Evolutionary conservation across 2,113 vertebrate species (phyloP), one percentile per base, ranked within the genome.

Genomic region (Phaethornis superciliosus): DNA sequence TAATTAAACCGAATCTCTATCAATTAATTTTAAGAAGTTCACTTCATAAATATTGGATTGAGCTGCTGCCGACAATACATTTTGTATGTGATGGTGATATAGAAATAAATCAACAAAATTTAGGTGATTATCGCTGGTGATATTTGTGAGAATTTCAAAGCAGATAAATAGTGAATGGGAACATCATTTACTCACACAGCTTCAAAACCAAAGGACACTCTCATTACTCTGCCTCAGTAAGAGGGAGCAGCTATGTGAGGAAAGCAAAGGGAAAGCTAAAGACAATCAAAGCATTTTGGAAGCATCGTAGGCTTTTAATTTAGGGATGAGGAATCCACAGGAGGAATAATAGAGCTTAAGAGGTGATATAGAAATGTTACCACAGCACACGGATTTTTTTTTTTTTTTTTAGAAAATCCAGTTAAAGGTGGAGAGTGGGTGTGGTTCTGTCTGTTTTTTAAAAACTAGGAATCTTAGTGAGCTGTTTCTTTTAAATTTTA

Each of bases 161-260:
- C 89, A 90, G 96, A 96, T 97, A 96, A 97, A 97, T 98, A 97
- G 97, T 97, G 93, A 94, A 97, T 96, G 91, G 86, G 89, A 92
- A 95, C 85, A 96, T 96, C 86, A 96, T 90, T 93, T 96, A 52
- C 72, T 94, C 44, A 13, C 89, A 94, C 92, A 27, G 86, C 89
- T 96, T 96, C 93, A 95, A 95, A 94, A 69, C 27, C n/a, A 9
- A 27, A 33, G 65, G 92, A 86, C 69, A 81, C 62, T 59, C 93
- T 97, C 91, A 91, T 97, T 97, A 94, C 89, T 95, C 94, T 81
- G 91, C 69, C 42, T 79, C 58, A 33, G 47, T 30, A 19, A 81
- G 83, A 59, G 35, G 44, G 16, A 82, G 93, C 24, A 85, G 55
- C 59, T 88, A 32, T 11, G 3, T 46, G 76, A 85, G 37, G n/a